Conservation (phyloP, 2,113 vertebrate species). For the Arvicanthis niloticus region DNA sequence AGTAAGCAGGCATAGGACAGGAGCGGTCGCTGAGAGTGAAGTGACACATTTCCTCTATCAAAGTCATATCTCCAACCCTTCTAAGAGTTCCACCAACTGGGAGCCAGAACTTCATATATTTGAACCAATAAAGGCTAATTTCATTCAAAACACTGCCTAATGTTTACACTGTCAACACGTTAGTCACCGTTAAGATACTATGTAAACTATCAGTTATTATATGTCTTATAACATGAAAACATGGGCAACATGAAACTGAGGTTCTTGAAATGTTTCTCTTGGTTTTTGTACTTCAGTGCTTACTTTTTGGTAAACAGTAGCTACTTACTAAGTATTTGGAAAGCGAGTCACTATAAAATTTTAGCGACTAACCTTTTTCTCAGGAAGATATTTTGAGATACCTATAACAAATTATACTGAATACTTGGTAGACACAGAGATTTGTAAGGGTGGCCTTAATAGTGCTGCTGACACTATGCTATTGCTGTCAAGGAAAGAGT, state of each 20-base stretch:
- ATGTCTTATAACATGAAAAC: not conserved
- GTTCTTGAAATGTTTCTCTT: not conserved
- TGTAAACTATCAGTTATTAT: not conserved
- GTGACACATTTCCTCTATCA: not conserved
- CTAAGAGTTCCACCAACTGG: not conserved
- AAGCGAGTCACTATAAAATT: not conserved
- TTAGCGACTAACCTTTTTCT: not conserved
- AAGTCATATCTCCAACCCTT: not conserved
- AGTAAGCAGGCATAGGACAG: not conserved
- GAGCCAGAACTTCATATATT: not conserved
- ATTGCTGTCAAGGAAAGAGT: not conserved
- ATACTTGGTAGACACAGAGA: rapidly evolving
- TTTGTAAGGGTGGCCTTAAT: not conserved
- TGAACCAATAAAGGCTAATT: not conserved
- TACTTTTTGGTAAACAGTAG: not conserved
- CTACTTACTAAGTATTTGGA: not conserved
- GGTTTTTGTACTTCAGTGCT: not conserved
- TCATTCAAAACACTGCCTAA: not conserved
- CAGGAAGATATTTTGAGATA: not conserved
- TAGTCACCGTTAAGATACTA: not conserved
- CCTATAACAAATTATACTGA: not conserved
- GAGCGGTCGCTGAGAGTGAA: not conserved
- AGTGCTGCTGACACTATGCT: not conserved
- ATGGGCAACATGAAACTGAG: not conserved
- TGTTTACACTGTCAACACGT: not conserved